Evolutionary conservation across 2,888 invertebrate species (phyloP).

Genomic region (Parnassius apollo): DNA sequence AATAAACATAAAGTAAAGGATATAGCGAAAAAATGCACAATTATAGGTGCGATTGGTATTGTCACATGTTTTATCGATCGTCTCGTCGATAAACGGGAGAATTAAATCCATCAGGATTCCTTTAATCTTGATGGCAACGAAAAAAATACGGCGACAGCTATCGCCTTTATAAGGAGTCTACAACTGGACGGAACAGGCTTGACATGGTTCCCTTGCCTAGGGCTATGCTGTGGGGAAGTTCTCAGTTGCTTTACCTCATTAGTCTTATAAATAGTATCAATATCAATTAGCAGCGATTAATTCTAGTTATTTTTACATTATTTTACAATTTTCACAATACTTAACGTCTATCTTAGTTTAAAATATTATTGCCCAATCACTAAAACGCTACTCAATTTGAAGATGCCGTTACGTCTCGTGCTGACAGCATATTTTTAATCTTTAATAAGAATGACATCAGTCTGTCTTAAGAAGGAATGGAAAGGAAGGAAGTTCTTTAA

Average conservation of each 20-base stretch:
- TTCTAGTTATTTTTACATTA: neutral
- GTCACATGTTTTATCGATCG: neutral
- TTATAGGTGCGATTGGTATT: no score
- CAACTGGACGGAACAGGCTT: constrained; percentile 10
- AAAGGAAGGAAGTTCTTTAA: no score
- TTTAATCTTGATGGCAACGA: constrained; percentile 3
- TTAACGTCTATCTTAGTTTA: no score
- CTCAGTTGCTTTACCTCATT: constrained; percentile 8
- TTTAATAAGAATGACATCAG: no score
- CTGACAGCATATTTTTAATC: no score
- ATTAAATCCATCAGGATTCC: constrained; percentile 13
- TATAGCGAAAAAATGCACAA: no score
- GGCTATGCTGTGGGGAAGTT: neutral
- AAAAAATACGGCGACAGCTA: constrained; percentile 9
- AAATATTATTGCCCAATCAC: no score
- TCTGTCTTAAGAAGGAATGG: no score
- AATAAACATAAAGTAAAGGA: no score
- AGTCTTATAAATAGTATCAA: constrained; percentile 1
- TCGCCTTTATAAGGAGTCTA: constrained; percentile 15
- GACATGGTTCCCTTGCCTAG: constrained; percentile 1
- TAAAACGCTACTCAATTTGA: no score
- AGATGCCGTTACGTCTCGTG: no score
- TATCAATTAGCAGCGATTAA: neutral
- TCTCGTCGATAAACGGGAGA: constrained; percentile 6
- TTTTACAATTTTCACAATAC: no score